Conservation (phyloP, 2,888 invertebrate genomes). For the Heliconius hortense region DNA sequence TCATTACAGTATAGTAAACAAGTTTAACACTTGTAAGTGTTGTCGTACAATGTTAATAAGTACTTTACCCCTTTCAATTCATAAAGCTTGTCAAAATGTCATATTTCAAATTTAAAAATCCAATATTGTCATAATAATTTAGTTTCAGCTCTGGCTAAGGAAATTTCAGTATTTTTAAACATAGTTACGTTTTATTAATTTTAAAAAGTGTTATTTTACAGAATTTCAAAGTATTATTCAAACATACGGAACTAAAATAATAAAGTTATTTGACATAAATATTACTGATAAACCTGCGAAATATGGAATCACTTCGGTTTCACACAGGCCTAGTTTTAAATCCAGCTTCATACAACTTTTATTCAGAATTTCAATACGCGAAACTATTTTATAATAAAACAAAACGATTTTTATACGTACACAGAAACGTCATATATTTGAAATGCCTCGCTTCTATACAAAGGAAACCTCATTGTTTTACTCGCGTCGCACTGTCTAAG, state of each 20-base stretch:
- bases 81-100: too few species aligned
- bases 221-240: background rate
- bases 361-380: background rate
- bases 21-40: too few species aligned
- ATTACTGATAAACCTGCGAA: background rate
- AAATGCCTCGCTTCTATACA: constrained; percentile 38
- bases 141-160: background rate
- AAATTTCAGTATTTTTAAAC: too few species aligned
- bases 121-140: background rate
- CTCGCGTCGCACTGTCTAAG: constrained; percentile 42
- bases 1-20: too few species aligned
- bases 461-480: constrained; percentile 45
- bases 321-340: background rate
- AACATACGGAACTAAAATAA: background rate
- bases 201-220: background rate
- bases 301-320: background rate
- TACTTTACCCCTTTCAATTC: too few species aligned
- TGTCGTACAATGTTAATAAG: too few species aligned
- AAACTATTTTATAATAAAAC: constrained; percentile 17
- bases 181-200: background rate
- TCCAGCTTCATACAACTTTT: background rate
- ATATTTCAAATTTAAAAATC: too few species aligned
- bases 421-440: constrained; percentile 35
- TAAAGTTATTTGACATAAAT: too few species aligned
- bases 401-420: constrained; percentile 27